phyloP scores from a whole-genome alignment of 2,888 invertebrate genomes.

The Scaptomyza flava region DNA sequence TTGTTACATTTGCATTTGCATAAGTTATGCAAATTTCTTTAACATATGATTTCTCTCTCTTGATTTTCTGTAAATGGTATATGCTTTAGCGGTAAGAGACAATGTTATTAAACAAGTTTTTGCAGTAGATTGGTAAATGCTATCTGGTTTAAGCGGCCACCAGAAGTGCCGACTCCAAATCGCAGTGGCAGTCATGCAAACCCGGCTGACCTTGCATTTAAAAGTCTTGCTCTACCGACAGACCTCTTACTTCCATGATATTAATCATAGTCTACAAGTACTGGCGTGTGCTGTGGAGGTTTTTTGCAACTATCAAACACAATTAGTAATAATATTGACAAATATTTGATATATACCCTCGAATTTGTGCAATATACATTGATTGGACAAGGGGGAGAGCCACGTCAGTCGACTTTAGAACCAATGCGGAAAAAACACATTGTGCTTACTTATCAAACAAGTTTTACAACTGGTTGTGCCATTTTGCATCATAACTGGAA shows the following conservation, averaged over 20 bases:
- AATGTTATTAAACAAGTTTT: constrained; percentile 46
- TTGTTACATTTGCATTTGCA: background rate
- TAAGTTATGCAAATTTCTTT: constrained; percentile 1
- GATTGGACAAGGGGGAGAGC: constrained; percentile 15
- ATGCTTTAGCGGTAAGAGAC: background rate
- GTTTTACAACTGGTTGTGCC: constrained; percentile 20
- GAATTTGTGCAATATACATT: constrained; percentile 41
- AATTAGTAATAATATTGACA: constrained; percentile 24
- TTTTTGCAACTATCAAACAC: constrained; percentile 7
- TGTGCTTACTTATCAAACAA: constrained; percentile 16
- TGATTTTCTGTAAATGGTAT: constrained; percentile 11
- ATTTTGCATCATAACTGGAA: constrained; percentile 6
- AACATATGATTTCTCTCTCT: background rate
- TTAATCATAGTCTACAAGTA: background rate
- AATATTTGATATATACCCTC: constrained; percentile 33
- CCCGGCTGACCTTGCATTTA: constrained; percentile 48
- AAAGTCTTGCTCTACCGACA: constrained; percentile 46
- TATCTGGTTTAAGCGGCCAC: constrained; percentile 33
- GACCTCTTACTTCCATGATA: constrained; percentile 37
- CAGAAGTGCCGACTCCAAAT: constrained; percentile 41
- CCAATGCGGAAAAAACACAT: constrained; percentile 44
- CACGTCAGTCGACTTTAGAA: constrained; percentile 34
- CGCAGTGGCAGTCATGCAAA: constrained; percentile 16
- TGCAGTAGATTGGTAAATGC: constrained; percentile 18
- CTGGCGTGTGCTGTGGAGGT: background rate